These are phyloP conservation scores for Peucedramus taeniatus DNA, from an alignment of 2,113 vertebrate genomes.

Conservation along the genomic window DNA sequence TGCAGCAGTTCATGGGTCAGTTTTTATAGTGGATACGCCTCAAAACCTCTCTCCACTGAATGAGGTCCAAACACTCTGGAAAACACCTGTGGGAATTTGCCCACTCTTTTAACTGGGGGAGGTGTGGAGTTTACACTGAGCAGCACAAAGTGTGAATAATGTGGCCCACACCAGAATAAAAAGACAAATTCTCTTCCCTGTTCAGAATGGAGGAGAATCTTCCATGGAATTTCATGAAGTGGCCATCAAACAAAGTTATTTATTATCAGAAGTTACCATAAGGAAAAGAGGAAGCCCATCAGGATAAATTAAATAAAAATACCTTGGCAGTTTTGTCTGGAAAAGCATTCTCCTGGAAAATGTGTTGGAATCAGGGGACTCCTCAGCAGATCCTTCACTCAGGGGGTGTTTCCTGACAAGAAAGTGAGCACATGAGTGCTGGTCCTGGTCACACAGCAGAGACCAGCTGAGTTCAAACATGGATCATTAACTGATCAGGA, in stretches of 20 bases:
- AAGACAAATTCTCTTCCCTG: neutral
- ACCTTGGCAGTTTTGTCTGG: neutral
- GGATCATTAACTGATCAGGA: neutral
- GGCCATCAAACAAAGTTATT: neutral
- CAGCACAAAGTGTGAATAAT: neutral
- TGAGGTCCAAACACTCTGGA: neutral
- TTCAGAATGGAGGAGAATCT: neutral
- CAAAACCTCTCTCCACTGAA: slow-evolving; percentile 1
- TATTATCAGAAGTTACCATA: neutral
- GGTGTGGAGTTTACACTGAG: neutral
- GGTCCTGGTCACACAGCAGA: neutral
- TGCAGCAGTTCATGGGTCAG: neutral
- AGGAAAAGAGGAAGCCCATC: neutral
- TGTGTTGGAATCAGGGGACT: neutral
- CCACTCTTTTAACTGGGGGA: neutral
- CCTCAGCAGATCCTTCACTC: neutral
- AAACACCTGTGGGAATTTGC: neutral
- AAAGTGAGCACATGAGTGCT: neutral
- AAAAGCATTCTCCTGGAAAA: neutral
- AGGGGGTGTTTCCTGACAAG: neutral
- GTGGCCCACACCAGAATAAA: accelerated
- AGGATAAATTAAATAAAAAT: neutral
- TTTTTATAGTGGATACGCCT: neutral
- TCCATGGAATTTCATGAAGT: neutral
- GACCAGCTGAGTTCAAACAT: neutral